phyloP scores from a whole-genome alignment of 2,888 invertebrate species.

The Zygogramma bicolorata region DNA sequence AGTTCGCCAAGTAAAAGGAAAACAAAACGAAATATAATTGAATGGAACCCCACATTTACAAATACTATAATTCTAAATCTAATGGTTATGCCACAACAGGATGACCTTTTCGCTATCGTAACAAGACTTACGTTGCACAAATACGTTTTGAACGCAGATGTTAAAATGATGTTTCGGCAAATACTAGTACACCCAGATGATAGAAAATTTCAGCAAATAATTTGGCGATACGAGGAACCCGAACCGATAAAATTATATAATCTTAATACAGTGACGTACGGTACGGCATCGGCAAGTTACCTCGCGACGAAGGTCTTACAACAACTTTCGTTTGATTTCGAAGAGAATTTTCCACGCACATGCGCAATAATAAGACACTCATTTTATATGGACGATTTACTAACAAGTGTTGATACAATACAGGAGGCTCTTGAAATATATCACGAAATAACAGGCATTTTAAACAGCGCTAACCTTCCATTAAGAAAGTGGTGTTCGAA shows the following conservation, averaged over 20 bases:
- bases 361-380: slow-evolving; percentile 26
- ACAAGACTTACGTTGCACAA: slow-evolving; percentile 24
- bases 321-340: slow-evolving; percentile 20
- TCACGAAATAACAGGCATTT: slow-evolving; percentile 19
- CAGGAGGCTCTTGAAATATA: slow-evolving; percentile 30
- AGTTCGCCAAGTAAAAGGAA: too few species aligned
- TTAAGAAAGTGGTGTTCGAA: slow-evolving; percentile 27
- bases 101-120: slow-evolving; percentile 37
- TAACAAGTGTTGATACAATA: slow-evolving; percentile 26
- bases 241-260: slow-evolving; percentile 28
- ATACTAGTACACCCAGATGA: slow-evolving; percentile 29
- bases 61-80: too few species aligned
- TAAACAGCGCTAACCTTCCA: slow-evolving; percentile 6
- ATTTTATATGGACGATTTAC: slow-evolving; percentile 40
- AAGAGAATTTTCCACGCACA: slow-evolving; percentile 22
- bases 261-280: slow-evolving; percentile 37
- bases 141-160: slow-evolving; percentile 33
- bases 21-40: too few species aligned
- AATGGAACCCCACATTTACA: too few species aligned
- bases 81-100: too few species aligned
- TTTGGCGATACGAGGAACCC: slow-evolving; percentile 29
- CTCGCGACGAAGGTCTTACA: slow-evolving; percentile 12
- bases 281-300: slow-evolving; percentile 28
- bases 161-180: slow-evolving; percentile 40
- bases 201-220: slow-evolving; percentile 35